A percentile compares a stretch with the other conserved stretches of the same genome.
These are phyloP conservation scores for Carcharodon carcharias DNA, from an alignment of 2,797 vertebrate genomes.

Conservation along the genomic window DNA sequence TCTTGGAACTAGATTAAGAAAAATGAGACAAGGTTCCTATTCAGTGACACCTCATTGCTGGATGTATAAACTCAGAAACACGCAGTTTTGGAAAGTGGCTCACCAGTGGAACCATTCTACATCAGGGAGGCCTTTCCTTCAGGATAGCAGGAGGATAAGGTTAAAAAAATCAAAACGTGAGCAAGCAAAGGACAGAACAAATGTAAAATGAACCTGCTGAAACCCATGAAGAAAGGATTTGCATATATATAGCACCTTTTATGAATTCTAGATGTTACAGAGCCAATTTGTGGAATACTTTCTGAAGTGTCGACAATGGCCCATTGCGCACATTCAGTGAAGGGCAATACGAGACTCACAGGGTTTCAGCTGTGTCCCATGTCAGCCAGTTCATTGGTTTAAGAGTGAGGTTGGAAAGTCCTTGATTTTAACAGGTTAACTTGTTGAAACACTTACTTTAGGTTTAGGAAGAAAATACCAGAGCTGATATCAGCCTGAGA, in stretches of 20 bases:
- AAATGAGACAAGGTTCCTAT: background rate
- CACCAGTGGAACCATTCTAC: background rate
- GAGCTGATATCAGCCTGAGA: background rate
- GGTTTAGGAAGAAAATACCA: background rate
- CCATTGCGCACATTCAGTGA: background rate
- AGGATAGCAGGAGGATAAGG: background rate
- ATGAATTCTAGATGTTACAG: background rate
- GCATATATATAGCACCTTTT: background rate
- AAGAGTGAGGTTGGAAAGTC: background rate
- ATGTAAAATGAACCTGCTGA: background rate
- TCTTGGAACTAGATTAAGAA: background rate
- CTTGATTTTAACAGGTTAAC: background rate
- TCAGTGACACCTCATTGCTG: background rate
- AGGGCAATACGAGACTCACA: background rate
- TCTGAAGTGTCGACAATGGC: too few relatives aligned
- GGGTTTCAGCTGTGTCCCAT: background rate
- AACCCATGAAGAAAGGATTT: background rate
- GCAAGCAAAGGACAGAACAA: background rate
- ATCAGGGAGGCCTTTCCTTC: background rate
- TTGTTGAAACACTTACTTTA: background rate
- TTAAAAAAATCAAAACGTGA: background rate
- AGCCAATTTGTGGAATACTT: background rate
- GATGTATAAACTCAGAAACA: background rate
- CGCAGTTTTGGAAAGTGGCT: background rate
- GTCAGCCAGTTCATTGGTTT: background rate